A percentile compares a stretch with the other conserved stretches of the same genome.
Evolutionary conservation across 2,113 vertebrate species (phyloP).

Genomic region (Varanus komodoensis): DNA sequence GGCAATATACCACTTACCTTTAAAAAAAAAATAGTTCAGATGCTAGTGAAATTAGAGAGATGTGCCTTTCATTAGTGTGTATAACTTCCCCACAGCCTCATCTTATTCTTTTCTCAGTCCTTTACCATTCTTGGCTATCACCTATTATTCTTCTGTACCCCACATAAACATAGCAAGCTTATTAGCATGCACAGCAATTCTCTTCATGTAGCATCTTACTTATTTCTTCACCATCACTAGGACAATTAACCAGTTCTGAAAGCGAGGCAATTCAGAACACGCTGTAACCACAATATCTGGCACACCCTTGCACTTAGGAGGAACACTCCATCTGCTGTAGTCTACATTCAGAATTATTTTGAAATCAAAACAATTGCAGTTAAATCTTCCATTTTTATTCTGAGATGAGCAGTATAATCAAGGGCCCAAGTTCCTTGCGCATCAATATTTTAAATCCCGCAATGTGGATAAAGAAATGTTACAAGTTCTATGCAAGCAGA

Average conservation of each 20-base stretch:
- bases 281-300: not conserved
- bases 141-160: not conserved
- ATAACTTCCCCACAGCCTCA: not conserved
- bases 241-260: not conserved
- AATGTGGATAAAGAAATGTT: not conserved
- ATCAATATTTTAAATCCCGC: not conserved
- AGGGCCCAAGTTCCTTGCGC: not conserved
- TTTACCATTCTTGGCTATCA: not conserved
- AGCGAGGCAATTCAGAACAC: constrained; percentile 19
- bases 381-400: not conserved
- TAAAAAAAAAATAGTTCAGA: not conserved
- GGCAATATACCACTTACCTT: not conserved
- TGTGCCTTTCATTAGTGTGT: not conserved
- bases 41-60: constrained; percentile 32
- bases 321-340: constrained; percentile 16
- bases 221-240: not conserved
- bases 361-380: not conserved
- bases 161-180: not conserved
- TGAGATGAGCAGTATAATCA: constrained; percentile 2
- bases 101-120: constrained; percentile 21
- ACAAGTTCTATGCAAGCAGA: not conserved
- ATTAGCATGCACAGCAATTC: not conserved
- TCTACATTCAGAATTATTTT: not conserved
- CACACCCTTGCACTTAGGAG: not conserved
- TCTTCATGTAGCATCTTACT: rapidly evolving